These are phyloP conservation scores for Acinonyx jubatus DNA, from an alignment of 2,113 vertebrate genomes.

Conservation along the genomic window DNA sequence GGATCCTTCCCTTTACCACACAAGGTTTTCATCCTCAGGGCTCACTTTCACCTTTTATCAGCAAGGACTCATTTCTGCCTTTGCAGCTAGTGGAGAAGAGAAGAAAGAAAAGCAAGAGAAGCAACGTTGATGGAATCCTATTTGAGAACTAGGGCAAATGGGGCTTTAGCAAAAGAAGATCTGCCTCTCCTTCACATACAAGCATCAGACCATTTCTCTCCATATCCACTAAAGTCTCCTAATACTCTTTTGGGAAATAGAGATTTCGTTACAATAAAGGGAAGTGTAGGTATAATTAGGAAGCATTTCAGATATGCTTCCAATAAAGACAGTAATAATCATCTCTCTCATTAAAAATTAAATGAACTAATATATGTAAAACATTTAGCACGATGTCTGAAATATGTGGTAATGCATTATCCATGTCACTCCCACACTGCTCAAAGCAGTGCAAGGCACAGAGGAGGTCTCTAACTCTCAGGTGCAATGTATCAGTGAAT, in stretches of 20 bases:
- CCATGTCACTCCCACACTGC: not conserved
- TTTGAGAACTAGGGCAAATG: constrained; percentile 64
- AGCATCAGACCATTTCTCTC: constrained; percentile 8
- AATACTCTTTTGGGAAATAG: constrained; percentile 6
- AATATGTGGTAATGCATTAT: not conserved
- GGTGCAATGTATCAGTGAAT: not conserved
- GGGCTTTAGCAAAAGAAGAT: constrained; percentile 52
- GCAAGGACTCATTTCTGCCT: not conserved
- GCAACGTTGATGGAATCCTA: constrained; percentile 25
- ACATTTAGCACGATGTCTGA: not conserved
- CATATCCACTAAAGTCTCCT: not conserved
- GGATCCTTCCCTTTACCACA: not conserved
- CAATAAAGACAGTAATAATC: not conserved
- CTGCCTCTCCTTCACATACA: constrained; percentile 1
- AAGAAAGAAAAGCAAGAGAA: not conserved
- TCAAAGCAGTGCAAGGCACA: not conserved
- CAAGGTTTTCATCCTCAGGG: not conserved
- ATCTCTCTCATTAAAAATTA: not conserved
- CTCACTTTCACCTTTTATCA: not conserved
- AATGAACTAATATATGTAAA: not conserved
- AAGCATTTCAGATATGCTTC: not conserved
- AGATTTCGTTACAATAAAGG: constrained; percentile 9
- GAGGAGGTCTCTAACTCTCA: not conserved
- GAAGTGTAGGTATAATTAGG: not conserved
- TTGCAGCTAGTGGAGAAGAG: not conserved